Base-by-base conservation (phyloP, 1,140 invertebrate genomes). In the Drosophila hydei region DNA sequence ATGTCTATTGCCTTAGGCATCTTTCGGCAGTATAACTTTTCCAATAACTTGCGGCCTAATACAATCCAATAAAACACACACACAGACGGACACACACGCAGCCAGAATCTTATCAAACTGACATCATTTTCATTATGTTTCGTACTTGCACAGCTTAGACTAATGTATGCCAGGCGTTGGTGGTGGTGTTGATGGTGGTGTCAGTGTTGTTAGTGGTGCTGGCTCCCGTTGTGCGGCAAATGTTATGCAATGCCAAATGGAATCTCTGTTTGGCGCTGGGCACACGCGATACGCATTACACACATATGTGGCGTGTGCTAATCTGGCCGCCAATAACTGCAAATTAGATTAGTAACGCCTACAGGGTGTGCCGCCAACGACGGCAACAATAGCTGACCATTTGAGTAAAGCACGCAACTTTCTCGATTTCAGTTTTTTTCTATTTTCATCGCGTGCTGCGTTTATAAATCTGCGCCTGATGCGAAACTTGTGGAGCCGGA, bases 41-140 rank as follows among this genome's bases (percentile, higher is more conserved):
- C 50, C 47, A 52, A 87, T 80, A 77, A 70, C 60, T 78, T 68
- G 68, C 62, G 45, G 61, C 40, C 38, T 16, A n/a, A 47, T 25
- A 6, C 1, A 50, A 30, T 47, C 6, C 18, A 23, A 18, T 48
- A 47, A 19, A 58, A 30, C 52, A 51, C 5, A 54, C 18, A 58
- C 47, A 60, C 42, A 60, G 47, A 78, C 16, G 21, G 47, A 55
- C 30, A 23, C 9, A 69, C 56, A 64, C 14, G 36, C 38, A 2
- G 48, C 48, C 23, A 68, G 43, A 80, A 77, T 87, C 81, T 87
- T 85, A 87, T 81, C 74, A 85, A 81, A 85, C 81, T 87, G 70
- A 85, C 77, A 87, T 85, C 77, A 85, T 87, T 87, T 87, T 87
- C 74, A 87, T 88, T 88, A 88, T 88, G 71, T 78, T 87, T 87